Percentiles rank a stretch among this genome's conserved stretches.
Evolutionary conservation across 2,888 invertebrate genomes (phyloP).

Genomic region (Mythimna lalbum): DNA sequence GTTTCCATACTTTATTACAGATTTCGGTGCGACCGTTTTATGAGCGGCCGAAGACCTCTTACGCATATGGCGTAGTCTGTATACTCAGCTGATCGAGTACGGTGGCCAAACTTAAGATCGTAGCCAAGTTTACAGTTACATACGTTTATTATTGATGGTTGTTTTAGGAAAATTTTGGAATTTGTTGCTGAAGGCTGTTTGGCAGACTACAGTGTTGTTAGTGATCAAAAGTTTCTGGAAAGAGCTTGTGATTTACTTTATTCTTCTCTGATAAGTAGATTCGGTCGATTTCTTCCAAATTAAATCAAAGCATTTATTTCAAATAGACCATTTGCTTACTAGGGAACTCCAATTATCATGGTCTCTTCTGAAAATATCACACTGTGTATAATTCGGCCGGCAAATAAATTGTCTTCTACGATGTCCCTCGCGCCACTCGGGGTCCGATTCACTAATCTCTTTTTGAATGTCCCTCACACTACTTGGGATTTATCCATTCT

Average conservation of each 20-base stretch:
- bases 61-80: slow-evolving; percentile 30
- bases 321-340: too few relatives aligned
- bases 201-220: slow-evolving; percentile 3
- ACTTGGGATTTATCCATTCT: too few relatives aligned
- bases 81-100: slow-evolving; percentile 2
- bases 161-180: slow-evolving; percentile 28
- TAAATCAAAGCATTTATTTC: too few relatives aligned
- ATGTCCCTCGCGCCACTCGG: too few relatives aligned
- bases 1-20: slow-evolving; percentile 56
- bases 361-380: too few relatives aligned
- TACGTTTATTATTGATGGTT: slow-evolving; percentile 28
- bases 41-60: slow-evolving; percentile 41
- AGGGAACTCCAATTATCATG: too few relatives aligned
- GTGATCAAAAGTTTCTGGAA: not conserved
- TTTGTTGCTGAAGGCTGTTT: slow-evolving; percentile 16
- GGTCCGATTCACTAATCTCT: too few relatives aligned
- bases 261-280: not conserved
- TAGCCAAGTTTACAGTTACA: slow-evolving; percentile 37
- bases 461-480: too few relatives aligned
- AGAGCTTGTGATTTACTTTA: not conserved
- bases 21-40: slow-evolving; percentile 55
- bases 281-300: not conserved
- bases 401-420: too few relatives aligned
- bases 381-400: too few relatives aligned
- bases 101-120: slow-evolving; percentile 8